A percentile compares a stretch with the other conserved stretches of the same genome.
Evolutionary conservation across 2,888 invertebrate genomes (phyloP).

Genomic region (Pegoplata infirma): DNA sequence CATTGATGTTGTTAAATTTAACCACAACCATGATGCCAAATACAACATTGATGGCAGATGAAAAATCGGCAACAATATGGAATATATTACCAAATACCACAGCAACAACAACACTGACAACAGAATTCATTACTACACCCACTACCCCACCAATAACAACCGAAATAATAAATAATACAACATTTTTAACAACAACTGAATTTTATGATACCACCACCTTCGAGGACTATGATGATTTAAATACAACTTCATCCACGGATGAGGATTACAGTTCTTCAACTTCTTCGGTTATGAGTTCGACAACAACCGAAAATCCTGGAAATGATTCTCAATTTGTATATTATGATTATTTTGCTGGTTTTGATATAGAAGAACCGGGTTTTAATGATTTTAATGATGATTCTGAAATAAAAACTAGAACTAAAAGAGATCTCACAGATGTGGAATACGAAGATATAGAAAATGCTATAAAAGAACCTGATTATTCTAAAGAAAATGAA

Average conservation of each 20-base stretch:
- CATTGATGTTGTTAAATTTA: constrained; percentile 52
- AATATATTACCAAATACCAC: constrained; percentile 37
- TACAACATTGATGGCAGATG: constrained; percentile 13
- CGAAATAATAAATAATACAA: constrained; percentile 37
- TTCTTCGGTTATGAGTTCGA: constrained; percentile 44
- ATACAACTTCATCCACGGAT: neutral
- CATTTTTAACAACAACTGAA: constrained; percentile 62
- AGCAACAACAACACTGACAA: constrained; percentile 12
- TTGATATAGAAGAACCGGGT: constrained; percentile 35
- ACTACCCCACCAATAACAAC: constrained; percentile 40
- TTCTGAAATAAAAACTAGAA: neutral
- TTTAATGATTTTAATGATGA: constrained; percentile 65
- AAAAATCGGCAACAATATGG: constrained; percentile 9
- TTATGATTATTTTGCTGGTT: constrained; percentile 71
- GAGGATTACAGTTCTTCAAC: constrained; percentile 5
- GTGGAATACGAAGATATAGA: neutral
- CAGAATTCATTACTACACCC: constrained; percentile 24
- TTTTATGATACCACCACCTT: constrained; percentile 43
- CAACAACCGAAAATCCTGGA: constrained; percentile 61
- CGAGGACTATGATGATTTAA: constrained; percentile 4
- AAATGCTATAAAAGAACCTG: neutral
- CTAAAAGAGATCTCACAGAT: constrained; percentile 23
- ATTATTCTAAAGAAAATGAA: constrained; percentile 20
- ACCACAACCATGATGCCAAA: constrained; percentile 45
- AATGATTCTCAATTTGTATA: constrained; percentile 72